These are phyloP conservation scores for Sinhomidia bicolor DNA, from an alignment of 2,888 invertebrate species.

Conservation along the genomic window DNA sequence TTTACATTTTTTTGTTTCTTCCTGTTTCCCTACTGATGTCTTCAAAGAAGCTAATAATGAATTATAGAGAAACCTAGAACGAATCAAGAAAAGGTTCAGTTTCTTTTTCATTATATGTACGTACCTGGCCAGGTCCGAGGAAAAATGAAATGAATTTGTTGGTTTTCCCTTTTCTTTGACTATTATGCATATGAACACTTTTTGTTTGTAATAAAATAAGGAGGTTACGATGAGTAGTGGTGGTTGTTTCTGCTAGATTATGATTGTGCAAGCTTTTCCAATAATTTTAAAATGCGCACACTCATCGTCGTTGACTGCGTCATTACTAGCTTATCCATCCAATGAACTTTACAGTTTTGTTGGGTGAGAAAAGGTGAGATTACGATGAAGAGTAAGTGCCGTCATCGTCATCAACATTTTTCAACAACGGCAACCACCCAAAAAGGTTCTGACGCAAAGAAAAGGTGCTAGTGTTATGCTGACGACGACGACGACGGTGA, in stretches of 20 bases:
- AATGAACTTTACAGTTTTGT: neutral
- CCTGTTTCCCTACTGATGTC: neutral
- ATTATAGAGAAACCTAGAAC: neutral
- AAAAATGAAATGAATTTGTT: neutral
- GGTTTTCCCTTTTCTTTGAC: no score
- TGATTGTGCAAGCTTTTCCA: conserved; percentile 14
- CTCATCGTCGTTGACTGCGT: neutral
- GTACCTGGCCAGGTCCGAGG: no score
- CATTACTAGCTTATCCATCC: neutral
- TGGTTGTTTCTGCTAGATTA: neutral
- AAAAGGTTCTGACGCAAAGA: neutral
- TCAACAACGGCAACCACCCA: neutral
- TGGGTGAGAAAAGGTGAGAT: neutral
- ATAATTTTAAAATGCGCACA: conserved; percentile 13
- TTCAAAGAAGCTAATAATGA: neutral
- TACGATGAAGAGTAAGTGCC: neutral
- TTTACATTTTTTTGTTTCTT: conserved; percentile 8
- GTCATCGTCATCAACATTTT: neutral
- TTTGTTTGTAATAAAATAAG: neutral
- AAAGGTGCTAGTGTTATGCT: conserved; percentile 18
- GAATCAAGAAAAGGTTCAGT: conserved; percentile 34
- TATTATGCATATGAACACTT: neutral
- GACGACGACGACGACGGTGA: neutral
- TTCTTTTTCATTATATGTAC: no score
- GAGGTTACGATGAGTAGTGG: neutral